Base-by-base conservation (phyloP, 2,888 invertebrate genomes). In the Agrotis exclamationis region DNA sequence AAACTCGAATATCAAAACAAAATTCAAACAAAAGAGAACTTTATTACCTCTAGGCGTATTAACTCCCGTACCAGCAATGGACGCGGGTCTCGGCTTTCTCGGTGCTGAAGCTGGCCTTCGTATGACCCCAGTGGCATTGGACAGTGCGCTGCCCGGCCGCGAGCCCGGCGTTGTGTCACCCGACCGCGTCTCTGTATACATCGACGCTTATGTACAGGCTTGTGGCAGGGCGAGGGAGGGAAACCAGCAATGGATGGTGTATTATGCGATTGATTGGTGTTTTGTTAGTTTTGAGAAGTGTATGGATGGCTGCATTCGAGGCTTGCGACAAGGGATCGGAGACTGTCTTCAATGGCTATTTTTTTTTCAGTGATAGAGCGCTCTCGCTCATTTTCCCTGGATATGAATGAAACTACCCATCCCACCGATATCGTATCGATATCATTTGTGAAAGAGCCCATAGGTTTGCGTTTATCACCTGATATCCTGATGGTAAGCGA, bases 111-210 rank as follows among this genome's bases (percentile, higher is more conserved):
- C 71, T 94, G 96, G 82, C 97, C 97, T 86, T 96, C 97, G 85
- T 14, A 86, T 73, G 51, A 87, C 97, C 85, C 97, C 96, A 70
- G 96, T 92, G 63, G 95, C 95, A 87, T 96, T 96, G 53, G 97
- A 98, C 96, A 99, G 97, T 86, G 99, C 98, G 96, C 98, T 98
- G 93, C 98, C 98, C 80, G 99, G 99, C 92, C 99, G 97, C 86
- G 98, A 98, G 91, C 96, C 94, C 78, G 98, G 98, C 79, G 98
- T 98, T 84, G 97, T 97, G 90, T 98, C 98, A 84, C 98, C 98
- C 84, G 97, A 97, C 87, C 97, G 97, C 86, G 97, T 96, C 95
- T 97, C 97, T 97, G 96, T 97, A 95, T 83, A 89, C 80, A 75
- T 74, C 77, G 70, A 82, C 80, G 80, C 85, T 65, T 80, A 83